Evolutionary conservation across 2,888 invertebrate genomes (phyloP).

Genomic region (Chloromyia formosa): DNA sequence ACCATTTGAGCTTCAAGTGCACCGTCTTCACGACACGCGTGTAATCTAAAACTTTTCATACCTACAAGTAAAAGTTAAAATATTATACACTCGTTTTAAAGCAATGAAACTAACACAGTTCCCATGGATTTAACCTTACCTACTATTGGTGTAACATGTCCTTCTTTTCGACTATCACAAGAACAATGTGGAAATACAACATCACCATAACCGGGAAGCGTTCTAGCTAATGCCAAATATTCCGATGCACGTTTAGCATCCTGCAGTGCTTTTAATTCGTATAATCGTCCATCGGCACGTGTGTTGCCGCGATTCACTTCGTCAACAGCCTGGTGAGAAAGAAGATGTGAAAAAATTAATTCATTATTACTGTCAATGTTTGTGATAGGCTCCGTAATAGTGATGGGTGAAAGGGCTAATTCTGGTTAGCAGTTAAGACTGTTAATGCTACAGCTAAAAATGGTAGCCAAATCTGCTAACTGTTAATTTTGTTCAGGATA

Average conservation of each 20-base stretch:
- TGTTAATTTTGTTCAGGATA: no score
- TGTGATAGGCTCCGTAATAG: background rate
- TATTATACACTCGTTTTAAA: background rate
- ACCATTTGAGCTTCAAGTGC: slow-evolving; percentile 80
- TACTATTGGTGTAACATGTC: slow-evolving; percentile 82
- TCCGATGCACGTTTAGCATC: slow-evolving; percentile 86
- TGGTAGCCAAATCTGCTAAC: no score
- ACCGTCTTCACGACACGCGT: slow-evolving; percentile 86
- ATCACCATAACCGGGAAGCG: slow-evolving; percentile 92
- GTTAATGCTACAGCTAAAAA: background rate
- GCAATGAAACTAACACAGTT: background rate
- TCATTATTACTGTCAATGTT: no score
- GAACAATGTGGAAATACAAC: slow-evolving; percentile 94
- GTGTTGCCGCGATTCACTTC: slow-evolving; percentile 95
- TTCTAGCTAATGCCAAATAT: slow-evolving; percentile 85
- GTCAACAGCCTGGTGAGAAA: slow-evolving; percentile 78
- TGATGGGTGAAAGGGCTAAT: background rate
- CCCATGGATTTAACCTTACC: slow-evolving; percentile 68
- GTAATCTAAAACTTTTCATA: slow-evolving; percentile 74
- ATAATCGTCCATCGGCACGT: slow-evolving; percentile 87
- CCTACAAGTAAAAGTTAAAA: slow-evolving; percentile 65
- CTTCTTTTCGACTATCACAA: slow-evolving; percentile 89
- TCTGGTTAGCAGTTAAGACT: background rate
- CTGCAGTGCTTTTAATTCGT: slow-evolving; percentile 95
- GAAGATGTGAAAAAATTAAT: slow-evolving; percentile 27